Conservation (phyloP, 2,888 invertebrate genomes). For the Meloe dianella region DNA sequence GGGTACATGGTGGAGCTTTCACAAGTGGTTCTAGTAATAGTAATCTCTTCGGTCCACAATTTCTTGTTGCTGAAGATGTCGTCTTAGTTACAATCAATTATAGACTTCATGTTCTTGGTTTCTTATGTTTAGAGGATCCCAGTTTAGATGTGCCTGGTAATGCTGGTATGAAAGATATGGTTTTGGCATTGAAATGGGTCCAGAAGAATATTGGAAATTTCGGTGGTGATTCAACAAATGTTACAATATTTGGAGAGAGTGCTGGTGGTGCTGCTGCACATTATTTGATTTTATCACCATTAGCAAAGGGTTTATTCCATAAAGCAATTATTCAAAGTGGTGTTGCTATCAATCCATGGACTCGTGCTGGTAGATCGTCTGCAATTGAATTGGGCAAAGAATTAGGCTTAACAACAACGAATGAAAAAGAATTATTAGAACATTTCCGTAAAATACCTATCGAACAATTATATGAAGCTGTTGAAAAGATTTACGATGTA, state of each 20-base stretch:
- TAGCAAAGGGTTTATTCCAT: conserved; percentile 55
- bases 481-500: conserved; percentile 42
- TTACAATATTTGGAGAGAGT: conserved; percentile 64
- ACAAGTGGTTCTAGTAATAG: conserved; percentile 50
- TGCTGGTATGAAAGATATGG: conserved; percentile 63
- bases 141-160: conserved; percentile 62
- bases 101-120: conserved; percentile 57
- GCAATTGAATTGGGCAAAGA: conserved; percentile 38
- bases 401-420: conserved; percentile 43
- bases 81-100: conserved; percentile 57
- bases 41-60: conserved; percentile 52
- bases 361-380: conserved; percentile 41
- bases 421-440: conserved; percentile 45
- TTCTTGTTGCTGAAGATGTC: conserved; percentile 53
- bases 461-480: conserved; percentile 38
- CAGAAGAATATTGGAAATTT: conserved; percentile 61
- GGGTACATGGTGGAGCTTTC: conserved; percentile 59
- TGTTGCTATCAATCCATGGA: conserved; percentile 44
- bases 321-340: conserved; percentile 52
- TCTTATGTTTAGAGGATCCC: conserved; percentile 60
- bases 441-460: conserved; percentile 41
- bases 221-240: conserved; percentile 62
- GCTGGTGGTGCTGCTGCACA: conserved; percentile 62
- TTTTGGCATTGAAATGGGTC: conserved; percentile 62
- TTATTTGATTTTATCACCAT: conserved; percentile 60